These are phyloP conservation scores for Pogonognathellus flavescens DNA, from an alignment of 1,140 invertebrate species.

Conservation along the genomic window DNA sequence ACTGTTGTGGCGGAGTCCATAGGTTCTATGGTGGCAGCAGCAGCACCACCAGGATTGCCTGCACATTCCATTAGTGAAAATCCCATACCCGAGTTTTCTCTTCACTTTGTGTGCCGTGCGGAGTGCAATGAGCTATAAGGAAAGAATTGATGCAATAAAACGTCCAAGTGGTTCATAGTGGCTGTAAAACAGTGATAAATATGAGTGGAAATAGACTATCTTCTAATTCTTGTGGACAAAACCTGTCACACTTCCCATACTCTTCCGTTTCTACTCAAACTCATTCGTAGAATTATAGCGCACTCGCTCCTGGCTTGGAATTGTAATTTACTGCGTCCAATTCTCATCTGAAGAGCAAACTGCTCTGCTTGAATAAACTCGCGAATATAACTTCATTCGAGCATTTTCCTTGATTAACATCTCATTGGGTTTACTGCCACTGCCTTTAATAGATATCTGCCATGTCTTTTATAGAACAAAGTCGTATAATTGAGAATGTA, in stretches of 20 bases:
- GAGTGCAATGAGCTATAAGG: background rate
- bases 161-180: conserved; percentile 31
- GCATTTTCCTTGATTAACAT: background rate
- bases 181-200: conserved; percentile 44
- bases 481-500: background rate
- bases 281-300: background rate
- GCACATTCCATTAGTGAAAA: background rate
- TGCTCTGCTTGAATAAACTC: background rate
- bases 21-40: too few relatives aligned
- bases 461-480: background rate
- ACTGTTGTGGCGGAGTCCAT: too few relatives aligned
- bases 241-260: conserved; percentile 11
- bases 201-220: conserved; percentile 29
- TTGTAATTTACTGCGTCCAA: conserved; percentile 15
- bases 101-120: background rate
- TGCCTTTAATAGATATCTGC: background rate
- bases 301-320: background rate
- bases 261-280: background rate
- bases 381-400: background rate
- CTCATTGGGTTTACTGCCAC: conserved; percentile 1
- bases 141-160: conserved; percentile 33
- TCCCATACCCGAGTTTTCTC: conserved; percentile 24
- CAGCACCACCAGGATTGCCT: too few relatives aligned
- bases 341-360: conserved; percentile 23
- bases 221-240: conserved; percentile 26